Base-by-base conservation (phyloP, 2,797 vertebrate genomes). In the Ispidina lecontei region DNA sequence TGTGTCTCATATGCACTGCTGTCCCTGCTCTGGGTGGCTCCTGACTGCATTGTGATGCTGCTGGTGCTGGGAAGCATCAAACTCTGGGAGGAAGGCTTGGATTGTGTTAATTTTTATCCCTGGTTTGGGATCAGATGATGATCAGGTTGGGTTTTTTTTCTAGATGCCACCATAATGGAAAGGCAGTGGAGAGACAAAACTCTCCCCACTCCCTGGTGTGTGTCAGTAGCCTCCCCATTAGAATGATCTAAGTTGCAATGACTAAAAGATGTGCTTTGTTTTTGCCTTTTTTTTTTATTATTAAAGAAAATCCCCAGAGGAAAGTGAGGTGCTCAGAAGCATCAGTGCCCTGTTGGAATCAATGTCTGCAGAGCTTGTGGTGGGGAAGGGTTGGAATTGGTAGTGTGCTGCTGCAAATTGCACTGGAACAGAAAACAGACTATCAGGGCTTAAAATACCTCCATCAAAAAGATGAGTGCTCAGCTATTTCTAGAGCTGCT, bases 381-480 rank as follows among this genome's bases (percentile, higher is more conserved):
- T 4, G 56, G 65, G 93, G 80, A 84, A 75, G 80, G 64, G 83
- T 71, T 95, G 20, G 2, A 55, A 47, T n/a, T n/a, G n/a, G n/a
- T n/a, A n/a, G 80, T 35, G 60, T 76, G 72, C 94, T 74, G 70
- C 94, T 89, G 84, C 81, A 91, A 59, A 84, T 82, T 73, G 88
- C 76, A 47, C 60, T 69, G 92, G 62, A 91, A 75, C 80, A 90
- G 86, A 63, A 88, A 86, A 75, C 83, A 80, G 41, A 60, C 87
- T 70, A 89, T 73, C 94, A 65, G 33, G 2, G 15, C 89, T 79
- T 89, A 90, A 96, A 96, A 95, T 93, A 96, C 8, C 90, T 60
- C 74, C 69, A 65, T 92, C 91, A 74, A 58, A 86, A 82, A 92
- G 82, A 94, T 84, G 74, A 91, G 87, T 83, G 81, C 89, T 96